Base-by-base conservation (phyloP, 2,888 invertebrate species). In the Plusia festucae region DNA sequence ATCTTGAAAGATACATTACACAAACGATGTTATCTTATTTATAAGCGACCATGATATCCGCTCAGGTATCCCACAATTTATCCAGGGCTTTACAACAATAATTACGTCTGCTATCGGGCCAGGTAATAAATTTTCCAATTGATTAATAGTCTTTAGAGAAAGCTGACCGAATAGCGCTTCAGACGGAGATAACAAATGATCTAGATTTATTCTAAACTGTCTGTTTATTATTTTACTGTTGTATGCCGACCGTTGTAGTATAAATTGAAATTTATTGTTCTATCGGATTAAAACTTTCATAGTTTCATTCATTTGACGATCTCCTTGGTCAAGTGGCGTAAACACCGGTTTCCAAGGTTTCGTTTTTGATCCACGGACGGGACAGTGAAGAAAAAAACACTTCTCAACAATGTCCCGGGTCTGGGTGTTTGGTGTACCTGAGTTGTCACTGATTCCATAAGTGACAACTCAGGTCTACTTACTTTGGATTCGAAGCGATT, bases 141-240 rank as follows among this genome's bases (percentile, higher is more conserved):
- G 63, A 79, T 79, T 71, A 71, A 79, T 79, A 34, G 69, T 34
- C 53, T 51, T n/a, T n/a, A 52, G 75, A 60, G 79, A 77, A 79
- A 79, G 70, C 65, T 51, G 22, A 46, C 55, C 51, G 55, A 54
- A 68, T 52, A 61, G 5, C 52, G 52, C 16, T 34, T 63, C 51
- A 63, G 56, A 66, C 60, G 53, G 46, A 60, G 53, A 53, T 66
- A 56, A 71, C 63, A 60, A 72, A 74, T 72, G 24, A 74, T 65
- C 59, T 34, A 68, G 60, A 77, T 67, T 60, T 74, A 61, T 68
- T 46, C 9, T 51, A 20, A 11, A 18, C 18, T 49, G 52, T 66
- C 9, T 15, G 24, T 2, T 64, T 61, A 57, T 53, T 51, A 51
- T 24, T 68, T 61, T 63, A 54, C 60, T 60, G 46, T 49, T 49